A percentile compares a stretch with the other conserved stretches of the same genome.
These are phyloP conservation scores for Eilema griseolum DNA, from an alignment of 2,888 invertebrate genomes.

Conservation along the genomic window DNA sequence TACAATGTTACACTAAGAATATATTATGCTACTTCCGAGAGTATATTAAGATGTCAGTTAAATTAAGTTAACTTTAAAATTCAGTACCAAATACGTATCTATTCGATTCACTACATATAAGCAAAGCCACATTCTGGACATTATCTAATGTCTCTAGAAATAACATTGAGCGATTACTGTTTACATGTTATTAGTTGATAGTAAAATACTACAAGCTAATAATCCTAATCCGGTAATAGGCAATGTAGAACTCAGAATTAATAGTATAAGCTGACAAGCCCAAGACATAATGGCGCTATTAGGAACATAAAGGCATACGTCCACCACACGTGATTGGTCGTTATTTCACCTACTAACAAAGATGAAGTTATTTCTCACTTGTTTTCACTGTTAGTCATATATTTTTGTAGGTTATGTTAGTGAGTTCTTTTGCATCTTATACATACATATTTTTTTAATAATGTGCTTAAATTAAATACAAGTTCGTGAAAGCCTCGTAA, in stretches of 20 bases:
- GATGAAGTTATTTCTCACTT: conserved; percentile 12
- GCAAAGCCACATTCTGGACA: no score
- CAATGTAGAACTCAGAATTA: conserved; percentile 27
- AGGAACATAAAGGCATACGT: conserved; percentile 27
- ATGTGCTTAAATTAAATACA: not conserved
- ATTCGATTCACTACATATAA: no score
- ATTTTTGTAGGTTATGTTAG: not conserved
- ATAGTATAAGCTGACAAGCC: conserved; percentile 37
- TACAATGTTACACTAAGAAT: no score
- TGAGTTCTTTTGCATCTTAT: not conserved
- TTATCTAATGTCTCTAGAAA: no score
- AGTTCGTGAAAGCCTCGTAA: not conserved
- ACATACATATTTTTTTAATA: not conserved
- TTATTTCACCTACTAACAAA: conserved; percentile 28
- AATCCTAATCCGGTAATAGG: conserved; percentile 28
- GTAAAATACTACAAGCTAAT: not conserved
- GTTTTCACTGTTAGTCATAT: not conserved
- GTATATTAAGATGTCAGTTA: not conserved
- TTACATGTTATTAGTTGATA: no score
- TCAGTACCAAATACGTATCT: not conserved
- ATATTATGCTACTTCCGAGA: no score
- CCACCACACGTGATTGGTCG: conserved; percentile 30
- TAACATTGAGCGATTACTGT: not conserved
- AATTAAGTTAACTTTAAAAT: not conserved
- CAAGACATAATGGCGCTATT: conserved; percentile 19